phyloP scores from a whole-genome alignment of 2,888 invertebrate genomes.

The Acanthoscelides obtectus region DNA sequence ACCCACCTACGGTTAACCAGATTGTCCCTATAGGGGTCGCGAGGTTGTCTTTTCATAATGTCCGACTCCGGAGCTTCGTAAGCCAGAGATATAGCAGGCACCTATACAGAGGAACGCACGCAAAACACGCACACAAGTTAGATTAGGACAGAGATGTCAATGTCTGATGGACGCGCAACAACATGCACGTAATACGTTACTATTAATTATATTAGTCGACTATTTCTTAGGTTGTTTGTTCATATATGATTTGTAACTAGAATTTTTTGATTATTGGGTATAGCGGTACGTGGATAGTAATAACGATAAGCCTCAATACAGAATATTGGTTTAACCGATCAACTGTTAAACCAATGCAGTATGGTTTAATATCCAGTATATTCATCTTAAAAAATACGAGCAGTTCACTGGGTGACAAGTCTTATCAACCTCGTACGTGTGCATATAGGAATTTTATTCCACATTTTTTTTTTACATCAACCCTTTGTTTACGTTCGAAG shows the following conservation, averaged over 20 bases:
- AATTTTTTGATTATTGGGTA: not conserved
- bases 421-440: no score
- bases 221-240: not conserved
- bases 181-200: not conserved
- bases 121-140: slow-evolving; percentile 22
- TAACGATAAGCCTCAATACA: not conserved
- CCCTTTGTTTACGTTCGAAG: no score
- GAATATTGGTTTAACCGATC: not conserved
- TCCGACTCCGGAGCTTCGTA: slow-evolving; percentile 98
- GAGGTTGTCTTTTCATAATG: slow-evolving; percentile 98
- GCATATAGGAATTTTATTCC: no score
- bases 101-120: slow-evolving; percentile 55
- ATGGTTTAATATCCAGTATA: no score
- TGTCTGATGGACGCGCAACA: not conserved
- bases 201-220: not conserved
- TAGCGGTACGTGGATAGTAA: not conserved
- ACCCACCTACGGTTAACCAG: slow-evolving; percentile 97
- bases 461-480: no score
- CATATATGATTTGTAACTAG: not conserved
- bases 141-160: not conserved
- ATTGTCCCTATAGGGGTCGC: slow-evolving; percentile 97
- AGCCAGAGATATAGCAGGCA: slow-evolving; percentile 98
- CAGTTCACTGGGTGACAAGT: no score
- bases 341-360: no score
- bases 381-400: no score